Conservation (phyloP, 1,140 invertebrate species). For the Heliconius melpomene region DNA sequence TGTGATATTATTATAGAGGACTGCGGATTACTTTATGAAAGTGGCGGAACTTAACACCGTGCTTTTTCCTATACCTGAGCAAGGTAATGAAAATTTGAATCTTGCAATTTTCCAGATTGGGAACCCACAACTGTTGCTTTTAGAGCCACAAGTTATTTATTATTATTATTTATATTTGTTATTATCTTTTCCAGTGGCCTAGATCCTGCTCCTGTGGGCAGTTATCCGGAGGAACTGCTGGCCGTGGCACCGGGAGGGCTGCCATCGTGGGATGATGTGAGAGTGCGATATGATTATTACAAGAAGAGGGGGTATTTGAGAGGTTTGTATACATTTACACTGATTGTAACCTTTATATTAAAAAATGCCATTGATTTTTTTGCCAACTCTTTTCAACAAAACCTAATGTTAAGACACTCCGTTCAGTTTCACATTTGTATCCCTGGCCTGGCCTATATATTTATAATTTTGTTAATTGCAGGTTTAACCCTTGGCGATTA, state of each 20-base stretch:
- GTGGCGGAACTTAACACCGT: too few relatives aligned
- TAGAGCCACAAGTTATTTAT: too few relatives aligned
- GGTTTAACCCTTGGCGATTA: constrained; percentile 89
- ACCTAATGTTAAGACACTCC: too few relatives aligned
- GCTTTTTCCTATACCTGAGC: too few relatives aligned
- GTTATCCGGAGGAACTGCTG: constrained; percentile 88
- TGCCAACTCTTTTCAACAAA: not conserved
- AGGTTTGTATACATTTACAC: constrained; percentile 46
- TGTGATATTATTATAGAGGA: too few relatives aligned
- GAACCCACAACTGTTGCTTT: too few relatives aligned
- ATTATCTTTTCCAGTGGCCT: constrained; percentile 60
- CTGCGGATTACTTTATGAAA: too few relatives aligned
- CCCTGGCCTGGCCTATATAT: not conserved
- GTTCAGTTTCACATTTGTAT: too few relatives aligned
- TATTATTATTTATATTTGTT: not conserved
- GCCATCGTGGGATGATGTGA: constrained; percentile 91
- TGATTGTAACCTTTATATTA: too few relatives aligned
- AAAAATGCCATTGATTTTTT: too few relatives aligned
- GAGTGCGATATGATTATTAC: constrained; percentile 92
- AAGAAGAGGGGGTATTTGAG: constrained; percentile 92
- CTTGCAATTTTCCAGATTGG: too few relatives aligned
- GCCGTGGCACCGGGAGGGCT: constrained; percentile 87
- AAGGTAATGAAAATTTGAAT: too few relatives aligned
- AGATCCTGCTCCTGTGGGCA: constrained; percentile 87
- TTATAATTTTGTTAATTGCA: constrained; percentile 35